Base-by-base conservation (phyloP, 2,888 invertebrate species). In the Scaptomyza flava region DNA sequence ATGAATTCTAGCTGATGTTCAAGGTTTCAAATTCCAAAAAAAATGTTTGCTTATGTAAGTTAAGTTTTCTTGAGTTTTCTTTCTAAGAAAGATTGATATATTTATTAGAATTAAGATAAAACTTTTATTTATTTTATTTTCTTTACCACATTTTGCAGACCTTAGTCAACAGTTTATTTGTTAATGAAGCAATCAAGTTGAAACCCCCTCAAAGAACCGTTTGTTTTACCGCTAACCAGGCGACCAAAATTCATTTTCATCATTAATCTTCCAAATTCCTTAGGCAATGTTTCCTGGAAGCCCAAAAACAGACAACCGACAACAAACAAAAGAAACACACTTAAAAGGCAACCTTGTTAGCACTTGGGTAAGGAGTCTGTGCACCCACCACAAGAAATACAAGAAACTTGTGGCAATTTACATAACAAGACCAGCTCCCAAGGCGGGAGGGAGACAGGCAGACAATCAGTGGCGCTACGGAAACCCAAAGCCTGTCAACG, bases 401-500 rank as follows among this genome's bases (percentile, higher is more conserved):
- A 70, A 81, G 68, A 60, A 57, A 77, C 60, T 71, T 50, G 64
- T 38, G 54, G 68, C 79, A 58, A 82, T 82, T 82, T 82, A 82
- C 82, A 82, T 82, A 82, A 82, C 87, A 82, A 82, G 87, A 87
- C 79, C 82, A 74, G 82, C 81, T 82, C 82, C 85, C 82, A 82
- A 87, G 82, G 73, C 85, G 63, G 68, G 75, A 71, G 63, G 68
- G 75, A 71, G 70, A 81, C 82, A 76, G 69, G 84, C 84, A 83
- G 70, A 86, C 84, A 83, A 87, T 79, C 85, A 81, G 74, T 79
- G 84, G 81, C 84, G 85, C 87, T 74, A 73, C 42, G 69, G 52
- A 41, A 65, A 79, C 67, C 66, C 73, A 62, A 64, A 71, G 80
- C 77, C 89, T 90, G 90, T 90, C 90, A 90, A 89, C 90, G 85